A percentile compares a stretch with the other conserved stretches of the same genome.
These are phyloP conservation scores for Dinomys branickii DNA, from an alignment of 2,113 vertebrate genomes.

Conservation along the genomic window DNA sequence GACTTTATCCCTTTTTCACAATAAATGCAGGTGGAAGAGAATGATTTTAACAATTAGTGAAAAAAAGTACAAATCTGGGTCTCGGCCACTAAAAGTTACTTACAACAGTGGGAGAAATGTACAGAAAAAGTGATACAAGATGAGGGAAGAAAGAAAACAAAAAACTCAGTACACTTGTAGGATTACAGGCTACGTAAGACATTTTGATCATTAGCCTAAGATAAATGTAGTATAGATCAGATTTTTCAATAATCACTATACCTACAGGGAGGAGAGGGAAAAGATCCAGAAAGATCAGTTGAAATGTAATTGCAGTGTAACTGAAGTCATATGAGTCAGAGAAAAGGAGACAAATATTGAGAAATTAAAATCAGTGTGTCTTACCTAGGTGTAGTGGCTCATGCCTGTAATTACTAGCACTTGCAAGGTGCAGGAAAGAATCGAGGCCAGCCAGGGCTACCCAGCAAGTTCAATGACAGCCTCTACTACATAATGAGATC, in stretches of 20 bases:
- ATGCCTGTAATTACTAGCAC: background rate
- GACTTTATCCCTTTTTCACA: slow-evolving; percentile 99
- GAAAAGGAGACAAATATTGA: slow-evolving; percentile 25
- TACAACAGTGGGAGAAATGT: slow-evolving; percentile 87
- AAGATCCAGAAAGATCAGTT: slow-evolving; percentile 9
- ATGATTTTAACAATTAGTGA: slow-evolving; percentile 96
- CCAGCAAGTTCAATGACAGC: no score
- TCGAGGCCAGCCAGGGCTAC: no score
- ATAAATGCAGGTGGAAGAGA: slow-evolving; percentile 91
- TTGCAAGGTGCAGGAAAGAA: background rate
- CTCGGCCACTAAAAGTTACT: slow-evolving; percentile 95
- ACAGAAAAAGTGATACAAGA: background rate
- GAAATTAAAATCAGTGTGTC: slow-evolving; percentile 18
- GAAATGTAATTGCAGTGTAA: background rate
- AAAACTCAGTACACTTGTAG: background rate
- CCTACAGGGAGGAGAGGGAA: background rate
- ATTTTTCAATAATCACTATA: background rate
- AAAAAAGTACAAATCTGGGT: slow-evolving; percentile 95
- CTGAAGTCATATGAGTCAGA: background rate
- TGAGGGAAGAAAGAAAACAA: background rate
- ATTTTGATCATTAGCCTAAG: slow-evolving; percentile 48
- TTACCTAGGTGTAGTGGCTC: background rate
- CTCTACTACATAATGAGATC: background rate
- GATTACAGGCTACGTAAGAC: background rate
- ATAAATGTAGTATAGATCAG: slow-evolving; percentile 50